phyloP scores from a whole-genome alignment of 2,888 invertebrate species.

The Plusia festucae region DNA sequence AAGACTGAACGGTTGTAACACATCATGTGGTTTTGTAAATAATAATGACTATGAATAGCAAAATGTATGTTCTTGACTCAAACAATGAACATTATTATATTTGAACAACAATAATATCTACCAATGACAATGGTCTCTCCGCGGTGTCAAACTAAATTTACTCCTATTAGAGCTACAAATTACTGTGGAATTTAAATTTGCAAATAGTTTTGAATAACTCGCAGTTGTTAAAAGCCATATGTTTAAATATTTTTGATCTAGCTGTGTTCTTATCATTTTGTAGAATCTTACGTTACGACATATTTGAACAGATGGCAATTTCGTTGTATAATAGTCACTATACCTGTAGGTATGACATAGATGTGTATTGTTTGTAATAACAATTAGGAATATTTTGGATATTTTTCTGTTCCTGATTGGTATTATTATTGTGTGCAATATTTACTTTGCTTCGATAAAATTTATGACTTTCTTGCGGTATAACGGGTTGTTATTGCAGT shows the following conservation, averaged over 20 bases:
- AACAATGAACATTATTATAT: conserved; percentile 31
- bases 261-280: conserved; percentile 45
- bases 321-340: conserved; percentile 65
- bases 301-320: conserved; percentile 73
- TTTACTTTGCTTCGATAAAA: conserved; percentile 16
- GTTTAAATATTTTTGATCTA: conserved; percentile 62
- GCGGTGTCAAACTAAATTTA: conserved; percentile 36
- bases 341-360: conserved; percentile 75
- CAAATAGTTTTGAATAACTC: conserved; percentile 23
- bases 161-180: conserved; percentile 15
- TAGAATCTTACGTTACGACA: conserved; percentile 39
- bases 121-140: conserved; percentile 14
- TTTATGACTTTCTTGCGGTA: conserved; percentile 16
- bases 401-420: conserved; percentile 32
- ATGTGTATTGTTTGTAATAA: conserved; percentile 30
- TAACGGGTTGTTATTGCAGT: not conserved
- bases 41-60: conserved; percentile 12
- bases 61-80: conserved; percentile 15
- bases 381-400: conserved; percentile 25
- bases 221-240: conserved; percentile 64
- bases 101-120: conserved; percentile 19
- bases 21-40: conserved; percentile 23
- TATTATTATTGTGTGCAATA: conserved; percentile 24
- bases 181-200: conserved; percentile 17
- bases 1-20: not conserved